These are phyloP conservation scores for Cotesia glomerata DNA, from an alignment of 1,140 invertebrate genomes.

Conservation along the genomic window DNA sequence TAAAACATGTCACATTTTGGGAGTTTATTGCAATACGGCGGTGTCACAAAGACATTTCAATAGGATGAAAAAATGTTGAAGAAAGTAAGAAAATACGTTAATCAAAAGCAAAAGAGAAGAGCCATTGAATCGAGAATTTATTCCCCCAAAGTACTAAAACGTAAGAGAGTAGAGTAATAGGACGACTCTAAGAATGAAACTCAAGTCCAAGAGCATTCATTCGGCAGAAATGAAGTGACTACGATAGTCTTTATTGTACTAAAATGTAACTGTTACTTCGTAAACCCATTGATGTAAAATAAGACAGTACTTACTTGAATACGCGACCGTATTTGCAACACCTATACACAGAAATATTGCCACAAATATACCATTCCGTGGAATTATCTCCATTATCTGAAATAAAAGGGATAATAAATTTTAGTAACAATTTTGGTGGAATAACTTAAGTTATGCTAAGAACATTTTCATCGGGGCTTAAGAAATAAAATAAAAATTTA, in stretches of 20 bases:
- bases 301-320: conserved; percentile 51
- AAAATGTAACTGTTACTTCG: conserved; percentile 13
- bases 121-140: conserved; percentile 23
- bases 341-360: conserved; percentile 36
- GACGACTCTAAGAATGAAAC: not conserved
- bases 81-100: not conserved
- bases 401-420: conserved; percentile 13
- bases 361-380: conserved; percentile 28
- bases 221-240: conserved; percentile 26
- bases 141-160: conserved; percentile 6
- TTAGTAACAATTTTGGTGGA: too few relatives aligned
- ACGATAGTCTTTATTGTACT: not conserved
- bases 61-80: not conserved
- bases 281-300: conserved; percentile 30
- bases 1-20: not conserved
- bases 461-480: too few relatives aligned
- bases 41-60: not conserved
- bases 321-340: conserved; percentile 42
- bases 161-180: not conserved
- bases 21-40: conserved; percentile 17
- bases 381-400: conserved; percentile 32
- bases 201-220: conserved; percentile 4
- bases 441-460: too few relatives aligned
- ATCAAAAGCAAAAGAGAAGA: not conserved
- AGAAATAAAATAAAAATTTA: too few relatives aligned